Conservation (phyloP, 2,113 vertebrate genomes). For the Stigmatopora nigra region DNA sequence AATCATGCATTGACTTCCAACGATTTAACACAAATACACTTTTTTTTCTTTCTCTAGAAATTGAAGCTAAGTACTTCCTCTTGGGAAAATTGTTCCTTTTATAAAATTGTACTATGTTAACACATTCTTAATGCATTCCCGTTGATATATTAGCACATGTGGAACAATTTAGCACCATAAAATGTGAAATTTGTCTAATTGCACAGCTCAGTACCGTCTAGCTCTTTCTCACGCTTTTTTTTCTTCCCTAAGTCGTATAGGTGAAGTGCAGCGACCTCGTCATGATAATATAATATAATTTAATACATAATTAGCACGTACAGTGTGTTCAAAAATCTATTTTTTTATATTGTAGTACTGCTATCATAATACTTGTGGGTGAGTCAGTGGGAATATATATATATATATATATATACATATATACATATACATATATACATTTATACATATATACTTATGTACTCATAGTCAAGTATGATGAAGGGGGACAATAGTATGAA, state of each 20-base stretch:
- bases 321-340: too few relatives aligned
- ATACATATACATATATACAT: too few relatives aligned
- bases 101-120: neutral
- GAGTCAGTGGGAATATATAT: too few relatives aligned
- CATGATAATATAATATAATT: neutral
- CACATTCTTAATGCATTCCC: neutral
- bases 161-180: neutral
- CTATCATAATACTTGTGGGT: neutral
- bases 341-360: neutral
- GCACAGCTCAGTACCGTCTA: neutral
- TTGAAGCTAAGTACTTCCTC: too few relatives aligned
- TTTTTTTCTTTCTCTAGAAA: too few relatives aligned
- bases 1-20: too few relatives aligned
- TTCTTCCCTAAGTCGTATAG: neutral
- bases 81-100: neutral
- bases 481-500: constrained; percentile 47
- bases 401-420: too few relatives aligned
- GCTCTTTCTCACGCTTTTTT: neutral
- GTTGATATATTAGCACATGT: neutral
- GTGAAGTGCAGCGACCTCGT: neutral
- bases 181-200: neutral
- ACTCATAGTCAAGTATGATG: constrained; percentile 28
- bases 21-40: too few relatives aligned
- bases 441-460: too few relatives aligned
- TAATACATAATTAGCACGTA: neutral